Percentiles rank a stretch among this genome's conserved stretches.
These are phyloP conservation scores for Hetaerina americana DNA, from an alignment of 1,140 invertebrate species.

Conservation along the genomic window DNA sequence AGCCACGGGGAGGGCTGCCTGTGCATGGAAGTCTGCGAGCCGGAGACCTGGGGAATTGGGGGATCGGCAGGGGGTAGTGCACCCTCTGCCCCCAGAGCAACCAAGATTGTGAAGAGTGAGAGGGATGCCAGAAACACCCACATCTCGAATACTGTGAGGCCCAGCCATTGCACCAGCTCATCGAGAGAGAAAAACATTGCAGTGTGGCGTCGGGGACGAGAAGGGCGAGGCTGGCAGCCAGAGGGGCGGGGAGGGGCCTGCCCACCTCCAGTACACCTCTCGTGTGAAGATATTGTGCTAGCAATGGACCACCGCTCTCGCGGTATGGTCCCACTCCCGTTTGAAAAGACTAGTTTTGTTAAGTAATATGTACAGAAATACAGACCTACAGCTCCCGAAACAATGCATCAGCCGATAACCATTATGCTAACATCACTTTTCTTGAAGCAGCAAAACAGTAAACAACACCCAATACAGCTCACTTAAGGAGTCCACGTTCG, in stretches of 20 bases:
- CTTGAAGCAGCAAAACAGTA: too few relatives aligned
- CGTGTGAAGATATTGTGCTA: neutral
- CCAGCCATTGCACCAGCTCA: slow-evolving; percentile 85
- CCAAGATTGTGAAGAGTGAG: slow-evolving; percentile 66
- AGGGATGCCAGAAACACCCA: slow-evolving; percentile 75
- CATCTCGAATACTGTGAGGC: slow-evolving; percentile 86
- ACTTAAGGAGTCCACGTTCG: too few relatives aligned
- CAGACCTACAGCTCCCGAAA: neutral
- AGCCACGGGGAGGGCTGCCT: slow-evolving; percentile 43
- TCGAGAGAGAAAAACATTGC: slow-evolving; percentile 77
- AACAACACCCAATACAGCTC: too few relatives aligned
- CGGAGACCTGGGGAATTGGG: slow-evolving; percentile 38
- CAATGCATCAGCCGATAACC: neutral
- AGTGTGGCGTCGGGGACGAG: slow-evolving; percentile 30
- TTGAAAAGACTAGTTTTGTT: neutral
- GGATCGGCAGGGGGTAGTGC: slow-evolving; percentile 8
- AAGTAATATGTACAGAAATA: too few relatives aligned
- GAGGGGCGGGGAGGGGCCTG: neutral
- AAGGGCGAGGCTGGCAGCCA: neutral
- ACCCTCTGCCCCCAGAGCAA: slow-evolving; percentile 58
- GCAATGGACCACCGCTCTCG: neutral
- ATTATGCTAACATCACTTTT: neutral
- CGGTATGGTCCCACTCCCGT: neutral
- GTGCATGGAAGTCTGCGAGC: slow-evolving; percentile 26
- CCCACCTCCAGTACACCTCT: neutral